Evolutionary conservation across 2,888 invertebrate genomes (phyloP).

Genomic region (Patella pellucida): DNA sequence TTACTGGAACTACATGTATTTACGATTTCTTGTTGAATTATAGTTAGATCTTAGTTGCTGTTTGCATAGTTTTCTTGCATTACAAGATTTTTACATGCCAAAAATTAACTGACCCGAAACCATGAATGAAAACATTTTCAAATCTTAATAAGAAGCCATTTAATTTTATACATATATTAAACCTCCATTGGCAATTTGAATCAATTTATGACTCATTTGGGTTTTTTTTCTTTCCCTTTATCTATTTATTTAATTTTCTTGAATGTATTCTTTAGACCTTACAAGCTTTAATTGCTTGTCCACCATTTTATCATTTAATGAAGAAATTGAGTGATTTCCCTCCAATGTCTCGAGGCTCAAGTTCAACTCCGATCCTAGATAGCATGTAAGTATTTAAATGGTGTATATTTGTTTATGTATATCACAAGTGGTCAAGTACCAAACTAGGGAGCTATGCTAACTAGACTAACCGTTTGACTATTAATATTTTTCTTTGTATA

Average conservation of each 20-base stretch:
- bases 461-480: neutral
- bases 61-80: too few relatives aligned
- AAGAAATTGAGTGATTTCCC: constrained; percentile 81
- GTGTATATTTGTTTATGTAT: neutral
- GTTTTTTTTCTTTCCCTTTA: too few relatives aligned
- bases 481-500: neutral
- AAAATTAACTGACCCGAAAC: too few relatives aligned
- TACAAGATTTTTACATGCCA: too few relatives aligned
- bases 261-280: constrained; percentile 76
- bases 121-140: too few relatives aligned
- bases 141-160: too few relatives aligned
- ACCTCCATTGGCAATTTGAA: too few relatives aligned
- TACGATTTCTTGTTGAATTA: neutral
- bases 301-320: constrained; percentile 93
- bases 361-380: constrained; percentile 86
- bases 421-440: neutral
- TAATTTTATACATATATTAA: too few relatives aligned
- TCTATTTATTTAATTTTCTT: constrained; percentile 17
- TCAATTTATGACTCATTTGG: too few relatives aligned
- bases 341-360: constrained; percentile 57
- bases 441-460: too few relatives aligned
- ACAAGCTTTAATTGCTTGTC: constrained; percentile 93
- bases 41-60: too few relatives aligned
- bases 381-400: constrained; percentile 83
- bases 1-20: neutral